Evolutionary conservation across 2,888 invertebrate genomes (phyloP), one percentile per base, ranked within the genome.

Genomic region (Petrolisthes cinctipes): DNA sequence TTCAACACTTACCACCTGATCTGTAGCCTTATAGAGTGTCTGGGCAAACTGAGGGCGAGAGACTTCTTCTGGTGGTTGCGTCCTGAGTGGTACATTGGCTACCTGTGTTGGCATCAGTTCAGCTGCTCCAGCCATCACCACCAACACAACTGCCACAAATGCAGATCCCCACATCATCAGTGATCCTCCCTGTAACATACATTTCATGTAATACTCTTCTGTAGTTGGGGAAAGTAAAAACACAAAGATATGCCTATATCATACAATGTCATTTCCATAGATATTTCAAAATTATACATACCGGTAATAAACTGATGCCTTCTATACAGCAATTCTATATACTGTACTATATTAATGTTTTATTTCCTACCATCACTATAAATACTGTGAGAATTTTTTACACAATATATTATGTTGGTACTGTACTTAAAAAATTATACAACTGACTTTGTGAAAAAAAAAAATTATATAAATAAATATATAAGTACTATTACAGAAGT

Each of bases 21-120:
- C 75, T 14, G 86, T 86, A 53, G 73, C 81, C 76, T 86, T 86
- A 82, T 82, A 82, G 0, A 86, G 76, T 9, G 86, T 86, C 54
- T 86, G 86, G 20, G 56, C 86, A 20, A 75, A 86, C 53, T 86
- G 76, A 0, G 81, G 57, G 17, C 66, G 82, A 5, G 57, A 9
- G 7, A 76, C 82, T 14, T 86, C 86, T n/a, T 81, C 53, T 5
- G 86, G 86, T 6, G 86, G 82, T 53, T 73, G 51, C 11, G 86
- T 86, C 20, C 82, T 73, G 9, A 75, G 76, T 7, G 68, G 81
- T 1, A 82, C 14, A 17, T 73, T 73, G 4, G 53, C 82, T 11
- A 86, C 56, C 14, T 56, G 73, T 2, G 80, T 80, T 14, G 80
- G 80, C 82, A 54, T 7, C 53, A 61, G 37, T 5, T 51, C 78